A percentile compares a stretch with the other conserved stretches of the same genome.
phyloP scores from a whole-genome alignment of 2,113 vertebrate genomes.

The Murina feae region DNA sequence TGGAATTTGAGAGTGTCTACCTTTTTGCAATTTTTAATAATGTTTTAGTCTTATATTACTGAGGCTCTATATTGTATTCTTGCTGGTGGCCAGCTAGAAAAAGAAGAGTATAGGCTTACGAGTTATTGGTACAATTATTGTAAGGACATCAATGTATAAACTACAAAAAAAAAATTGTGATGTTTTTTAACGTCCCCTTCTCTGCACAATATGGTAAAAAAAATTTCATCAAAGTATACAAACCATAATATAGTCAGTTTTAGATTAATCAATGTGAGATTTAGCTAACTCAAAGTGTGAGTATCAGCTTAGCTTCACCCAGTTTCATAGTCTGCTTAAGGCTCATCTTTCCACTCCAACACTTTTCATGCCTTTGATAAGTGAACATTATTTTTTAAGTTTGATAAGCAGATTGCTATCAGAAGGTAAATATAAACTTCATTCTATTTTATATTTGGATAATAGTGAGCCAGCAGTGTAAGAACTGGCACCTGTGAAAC shows the following conservation, averaged over 20 bases:
- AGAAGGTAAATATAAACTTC: conserved; percentile 2
- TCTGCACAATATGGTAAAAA: neutral
- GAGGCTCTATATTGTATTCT: neutral
- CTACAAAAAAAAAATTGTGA: neutral
- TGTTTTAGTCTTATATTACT: neutral
- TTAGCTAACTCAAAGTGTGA: conserved; percentile 24
- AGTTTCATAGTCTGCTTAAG: neutral
- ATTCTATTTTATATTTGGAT: neutral
- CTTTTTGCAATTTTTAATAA: neutral
- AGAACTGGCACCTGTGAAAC: neutral
- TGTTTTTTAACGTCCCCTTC: neutral
- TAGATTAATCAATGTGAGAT: conserved; percentile 9
- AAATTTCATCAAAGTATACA: conserved; percentile 1
- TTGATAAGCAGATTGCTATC: neutral
- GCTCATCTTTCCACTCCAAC: neutral
- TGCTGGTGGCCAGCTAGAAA: neutral
- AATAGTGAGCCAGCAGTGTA: neutral
- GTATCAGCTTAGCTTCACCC: neutral
- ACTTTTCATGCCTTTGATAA: conserved; percentile 18
- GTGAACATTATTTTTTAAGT: conserved; percentile 35
- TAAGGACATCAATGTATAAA: conserved; percentile 25
- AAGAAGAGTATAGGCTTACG: neutral
- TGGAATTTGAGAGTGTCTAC: neutral
- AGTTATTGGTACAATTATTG: neutral
- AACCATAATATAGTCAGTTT: neutral